Evolutionary conservation across 2,797 vertebrate species (phyloP).

Genomic region (Momotus momota): DNA sequence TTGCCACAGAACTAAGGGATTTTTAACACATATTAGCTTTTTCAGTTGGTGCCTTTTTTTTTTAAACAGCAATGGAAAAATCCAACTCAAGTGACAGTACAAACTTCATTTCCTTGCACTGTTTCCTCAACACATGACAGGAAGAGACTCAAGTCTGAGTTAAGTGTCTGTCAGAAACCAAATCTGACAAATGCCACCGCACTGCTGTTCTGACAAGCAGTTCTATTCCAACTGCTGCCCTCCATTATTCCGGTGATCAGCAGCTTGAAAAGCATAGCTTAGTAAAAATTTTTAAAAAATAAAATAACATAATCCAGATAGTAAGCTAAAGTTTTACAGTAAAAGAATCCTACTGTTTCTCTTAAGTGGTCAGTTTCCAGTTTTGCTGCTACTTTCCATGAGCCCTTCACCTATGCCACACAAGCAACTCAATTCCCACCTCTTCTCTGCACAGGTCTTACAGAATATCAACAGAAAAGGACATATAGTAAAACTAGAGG

Average conservation of each 20-base stretch:
- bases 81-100: not conserved
- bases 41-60: not conserved
- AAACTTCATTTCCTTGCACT: not conserved
- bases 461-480: accelerated
- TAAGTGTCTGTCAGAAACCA: not conserved
- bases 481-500: accelerated
- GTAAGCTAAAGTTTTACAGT: not conserved
- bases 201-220: not conserved
- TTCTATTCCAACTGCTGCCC: not conserved
- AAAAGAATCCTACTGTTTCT: not conserved
- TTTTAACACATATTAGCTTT: not conserved
- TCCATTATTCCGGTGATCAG: not conserved
- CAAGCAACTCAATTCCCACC: not conserved
- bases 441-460: not conserved
- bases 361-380: not conserved
- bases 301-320: too few relatives aligned
- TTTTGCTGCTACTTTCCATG: not conserved
- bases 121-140: not conserved
- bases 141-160: not conserved
- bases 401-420: not conserved
- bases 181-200: not conserved
- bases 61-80: not conserved
- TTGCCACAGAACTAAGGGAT: not conserved
- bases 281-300: not conserved
- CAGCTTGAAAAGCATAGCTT: accelerated